Base-by-base conservation (phyloP, 2,797 vertebrate genomes). In the Okamejei kenojei region DNA sequence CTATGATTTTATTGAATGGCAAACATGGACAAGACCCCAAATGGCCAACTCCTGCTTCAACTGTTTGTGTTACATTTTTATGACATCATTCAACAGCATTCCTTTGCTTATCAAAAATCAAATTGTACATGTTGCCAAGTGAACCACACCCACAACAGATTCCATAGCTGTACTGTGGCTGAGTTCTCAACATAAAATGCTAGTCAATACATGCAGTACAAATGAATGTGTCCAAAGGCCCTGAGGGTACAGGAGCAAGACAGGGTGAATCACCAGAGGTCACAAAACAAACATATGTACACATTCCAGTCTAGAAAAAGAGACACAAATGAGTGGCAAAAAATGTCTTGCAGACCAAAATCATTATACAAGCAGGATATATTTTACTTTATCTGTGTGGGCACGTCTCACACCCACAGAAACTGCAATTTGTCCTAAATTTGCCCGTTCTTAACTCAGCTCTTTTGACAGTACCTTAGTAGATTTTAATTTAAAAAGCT, bases 81-180 rank as follows among this genome's bases (percentile, higher is more conserved):
- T 26, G 23, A 35, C 35, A 74, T 74, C 15, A 92, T 54, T 71
- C 45, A 91, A 26, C 71, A 74, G 90, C 71, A 76, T 76, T 92
- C 71, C 90, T n/a, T 74, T 26, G 45, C 65, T 92, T 74, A 92
- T 92, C 90, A 76, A 92, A 92, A 92, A 54, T 45, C 65, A 92
- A 92, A 54, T 19, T 54, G 29, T 92, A n/a, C 11, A 92, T 23
- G 21, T 68, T 92, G 90, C 90, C 90, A 92, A 92, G 32, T 88
- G 61, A 92, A 76, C 65, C 90, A 92, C 90, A 92, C 90, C 90
- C 38, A 73, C 32, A 35, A 8, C 9, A 68, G 63, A 23, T 88
- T 88, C 61, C 84, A 88, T 35, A 35, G n/a, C 84, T 23, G 63
- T n/a, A 88, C 84, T 68, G n/a, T 74, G 21, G 19, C 84, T 0